Percentiles rank a stretch among this genome's conserved stretches.
Conservation (phyloP, 2,888 invertebrate genomes). For the Ophion ventricosus region DNA sequence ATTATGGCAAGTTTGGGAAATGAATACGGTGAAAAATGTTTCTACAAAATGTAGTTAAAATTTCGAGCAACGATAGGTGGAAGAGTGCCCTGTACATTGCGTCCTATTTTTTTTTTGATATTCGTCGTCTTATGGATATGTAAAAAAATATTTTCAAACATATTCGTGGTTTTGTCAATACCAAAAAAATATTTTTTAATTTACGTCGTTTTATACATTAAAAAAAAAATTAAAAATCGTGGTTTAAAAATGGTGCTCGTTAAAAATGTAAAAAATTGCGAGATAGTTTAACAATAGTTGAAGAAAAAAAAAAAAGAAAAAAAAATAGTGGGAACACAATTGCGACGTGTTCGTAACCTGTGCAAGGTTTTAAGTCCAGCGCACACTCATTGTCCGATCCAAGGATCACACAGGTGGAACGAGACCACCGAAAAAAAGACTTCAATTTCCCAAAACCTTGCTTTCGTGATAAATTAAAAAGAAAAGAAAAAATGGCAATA, state of each 20-base stretch:
- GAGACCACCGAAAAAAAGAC: background rate
- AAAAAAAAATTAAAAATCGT: too few species aligned
- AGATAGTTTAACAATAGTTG: too few species aligned
- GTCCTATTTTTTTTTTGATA: too few species aligned
- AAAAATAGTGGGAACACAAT: background rate
- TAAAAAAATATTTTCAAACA: too few species aligned
- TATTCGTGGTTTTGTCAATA: too few species aligned
- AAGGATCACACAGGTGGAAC: too few species aligned
- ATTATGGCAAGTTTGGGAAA: background rate
- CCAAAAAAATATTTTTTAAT: too few species aligned
- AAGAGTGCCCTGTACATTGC: too few species aligned
- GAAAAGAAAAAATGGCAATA: background rate
- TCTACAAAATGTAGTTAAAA: background rate
- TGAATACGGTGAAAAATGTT: background rate
- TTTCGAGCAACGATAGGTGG: background rate
- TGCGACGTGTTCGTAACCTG: background rate
- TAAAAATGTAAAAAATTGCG: too few species aligned
- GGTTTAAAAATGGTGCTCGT: too few species aligned
- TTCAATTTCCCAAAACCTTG: background rate
- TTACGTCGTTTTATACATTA: too few species aligned
- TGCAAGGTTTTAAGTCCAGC: background rate
- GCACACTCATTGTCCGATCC: background rate
- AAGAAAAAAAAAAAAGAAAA: background rate
- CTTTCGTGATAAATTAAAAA: background rate
- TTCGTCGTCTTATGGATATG: too few species aligned